A percentile compares a stretch with the other conserved stretches of the same genome.
Evolutionary conservation across 37 sponge, comb jelly and placozoan species (phyloP).

Genomic region (Tethya wilhelma): DNA sequence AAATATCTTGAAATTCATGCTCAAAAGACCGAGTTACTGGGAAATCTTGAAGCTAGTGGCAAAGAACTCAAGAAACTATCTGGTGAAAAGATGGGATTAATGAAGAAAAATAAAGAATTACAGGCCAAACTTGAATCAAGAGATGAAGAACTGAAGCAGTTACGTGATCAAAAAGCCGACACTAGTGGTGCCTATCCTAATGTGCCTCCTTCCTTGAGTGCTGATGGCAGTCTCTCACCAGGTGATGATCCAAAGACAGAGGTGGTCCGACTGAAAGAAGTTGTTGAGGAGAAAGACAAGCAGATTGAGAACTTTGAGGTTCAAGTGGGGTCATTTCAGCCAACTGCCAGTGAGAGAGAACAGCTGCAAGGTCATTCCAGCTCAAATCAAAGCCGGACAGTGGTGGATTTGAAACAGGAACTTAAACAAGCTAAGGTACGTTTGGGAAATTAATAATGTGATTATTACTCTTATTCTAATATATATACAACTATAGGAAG

Average conservation of each 20-base stretch:
- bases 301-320: neutral
- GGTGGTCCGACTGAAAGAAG: neutral
- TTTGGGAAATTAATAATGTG: no score
- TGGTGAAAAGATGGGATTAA: no score
- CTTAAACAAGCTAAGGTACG: neutral
- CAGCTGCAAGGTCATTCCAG: neutral
- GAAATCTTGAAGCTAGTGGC: neutral
- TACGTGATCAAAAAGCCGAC: neutral
- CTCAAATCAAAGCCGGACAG: no score
- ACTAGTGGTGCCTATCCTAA: neutral
- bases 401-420: neutral
- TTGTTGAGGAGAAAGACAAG: neutral
- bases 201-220: neutral
- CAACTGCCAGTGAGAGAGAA: neutral
- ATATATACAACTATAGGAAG: neutral
- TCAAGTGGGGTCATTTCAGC: neutral
- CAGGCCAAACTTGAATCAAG: neutral
- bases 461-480: neutral
- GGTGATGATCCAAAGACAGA: conserved; percentile 2
- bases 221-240: neutral
- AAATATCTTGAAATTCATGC: neutral
- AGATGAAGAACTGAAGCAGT: neutral
- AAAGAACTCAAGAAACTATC: neutral
- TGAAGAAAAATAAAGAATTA: no score
- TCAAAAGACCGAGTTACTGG: neutral